A percentile compares a stretch with the other conserved stretches of the same genome.
phyloP scores from a whole-genome alignment of 2,888 invertebrate genomes.

The Uloborus plumipes region DNA sequence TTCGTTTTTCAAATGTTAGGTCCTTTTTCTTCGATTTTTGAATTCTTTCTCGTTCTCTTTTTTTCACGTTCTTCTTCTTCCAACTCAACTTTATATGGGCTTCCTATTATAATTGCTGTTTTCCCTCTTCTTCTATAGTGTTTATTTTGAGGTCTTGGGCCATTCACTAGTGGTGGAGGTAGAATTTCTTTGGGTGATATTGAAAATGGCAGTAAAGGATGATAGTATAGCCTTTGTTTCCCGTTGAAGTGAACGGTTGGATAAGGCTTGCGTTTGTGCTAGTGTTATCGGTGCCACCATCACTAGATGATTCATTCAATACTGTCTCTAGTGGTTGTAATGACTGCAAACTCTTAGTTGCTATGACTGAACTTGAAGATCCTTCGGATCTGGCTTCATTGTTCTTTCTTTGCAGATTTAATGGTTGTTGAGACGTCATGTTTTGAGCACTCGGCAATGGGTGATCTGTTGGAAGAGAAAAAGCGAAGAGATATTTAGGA shows the following conservation, averaged over 20 bases:
- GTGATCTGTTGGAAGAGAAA: constrained; percentile 1
- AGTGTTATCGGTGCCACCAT: too few species aligned
- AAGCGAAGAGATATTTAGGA: not conserved
- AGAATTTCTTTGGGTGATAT: too few species aligned
- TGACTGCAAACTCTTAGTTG: too few species aligned
- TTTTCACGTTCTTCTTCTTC: too few species aligned
- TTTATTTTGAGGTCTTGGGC: constrained; percentile 1
- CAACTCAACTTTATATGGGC: constrained; percentile 4
- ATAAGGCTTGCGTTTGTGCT: too few species aligned
- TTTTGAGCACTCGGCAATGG: too few species aligned
- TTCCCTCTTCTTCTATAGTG: constrained; percentile 4
- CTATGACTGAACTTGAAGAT: constrained; percentile 9
- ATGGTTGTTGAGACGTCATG: too few species aligned
- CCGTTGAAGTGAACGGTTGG: too few species aligned
- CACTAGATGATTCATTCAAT: too few species aligned
- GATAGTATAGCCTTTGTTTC: too few species aligned
- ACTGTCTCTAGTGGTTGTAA: too few species aligned
- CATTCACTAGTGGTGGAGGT: constrained; percentile 7
- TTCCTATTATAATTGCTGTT: constrained; percentile 9
- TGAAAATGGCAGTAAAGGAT: too few species aligned
- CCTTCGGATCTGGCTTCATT: constrained; percentile 6
- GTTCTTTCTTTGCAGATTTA: not conserved
- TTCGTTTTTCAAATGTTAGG: not conserved
- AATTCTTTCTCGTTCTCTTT: constrained; percentile 4
- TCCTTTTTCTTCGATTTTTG: constrained; percentile 1